phyloP scores from a whole-genome alignment of 2,797 vertebrate genomes.

The Amblyopsis hoosieri region DNA sequence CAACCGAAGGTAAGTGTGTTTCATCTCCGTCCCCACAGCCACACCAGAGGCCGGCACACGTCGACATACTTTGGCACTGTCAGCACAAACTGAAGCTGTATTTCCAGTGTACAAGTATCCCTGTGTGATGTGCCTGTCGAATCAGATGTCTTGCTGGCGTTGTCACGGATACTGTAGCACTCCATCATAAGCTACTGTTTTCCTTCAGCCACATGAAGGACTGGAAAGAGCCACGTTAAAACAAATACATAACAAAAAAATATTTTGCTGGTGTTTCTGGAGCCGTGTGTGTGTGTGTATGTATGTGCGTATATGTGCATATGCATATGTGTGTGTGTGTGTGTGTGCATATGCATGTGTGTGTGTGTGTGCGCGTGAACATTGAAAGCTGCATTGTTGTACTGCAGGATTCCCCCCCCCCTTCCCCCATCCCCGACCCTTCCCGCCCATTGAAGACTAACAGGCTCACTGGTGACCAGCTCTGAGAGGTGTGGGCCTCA shows the following conservation, averaged over 20 bases:
- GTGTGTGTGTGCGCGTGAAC: conserved; percentile 42
- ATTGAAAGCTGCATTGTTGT: conserved; percentile 81
- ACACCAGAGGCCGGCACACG: neutral
- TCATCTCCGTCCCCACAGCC: conserved; percentile 14
- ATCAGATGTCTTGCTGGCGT: conserved; percentile 5
- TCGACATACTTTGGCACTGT: conserved; percentile 8
- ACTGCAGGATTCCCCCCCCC: conserved; percentile 54
- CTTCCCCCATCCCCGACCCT: conserved; percentile 19
- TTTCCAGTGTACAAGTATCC: conserved; percentile 10
- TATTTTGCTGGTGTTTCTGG: conserved; percentile 38
- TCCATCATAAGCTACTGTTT: conserved; percentile 14
- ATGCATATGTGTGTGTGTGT: conserved; percentile 34
- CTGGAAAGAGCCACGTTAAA: conserved; percentile 16
- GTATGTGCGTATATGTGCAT: conserved; percentile 19
- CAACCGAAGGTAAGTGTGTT: conserved; percentile 75
- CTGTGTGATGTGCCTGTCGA: conserved; percentile 6
- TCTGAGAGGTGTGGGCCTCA: conserved; percentile 56
- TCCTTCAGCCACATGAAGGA: conserved; percentile 8
- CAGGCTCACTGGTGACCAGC: conserved; percentile 67
- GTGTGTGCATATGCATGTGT: neutral
- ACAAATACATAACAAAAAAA: neutral
- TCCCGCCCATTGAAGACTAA: conserved; percentile 54
- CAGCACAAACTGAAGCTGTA: conserved; percentile 9
- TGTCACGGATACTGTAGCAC: conserved; percentile 22
- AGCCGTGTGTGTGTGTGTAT: conserved; percentile 63